Conservation (phyloP, 2,888 invertebrate genomes). For the Sminthurides aquaticus region DNA sequence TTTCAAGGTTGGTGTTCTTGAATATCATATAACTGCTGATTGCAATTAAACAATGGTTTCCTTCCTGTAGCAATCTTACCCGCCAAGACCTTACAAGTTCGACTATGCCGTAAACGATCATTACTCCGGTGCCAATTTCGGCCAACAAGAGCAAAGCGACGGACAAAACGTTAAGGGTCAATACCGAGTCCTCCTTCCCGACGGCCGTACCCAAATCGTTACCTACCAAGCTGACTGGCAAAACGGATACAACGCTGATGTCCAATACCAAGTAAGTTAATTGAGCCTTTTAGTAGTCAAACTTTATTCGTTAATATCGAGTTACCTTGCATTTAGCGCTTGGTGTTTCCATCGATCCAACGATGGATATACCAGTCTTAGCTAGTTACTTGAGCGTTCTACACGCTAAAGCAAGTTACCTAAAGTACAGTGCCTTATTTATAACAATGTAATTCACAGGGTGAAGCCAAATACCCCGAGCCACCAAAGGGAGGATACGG, state of each 20-base stretch:
- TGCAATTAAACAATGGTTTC: too few relatives aligned
- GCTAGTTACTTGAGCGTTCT: too few relatives aligned
- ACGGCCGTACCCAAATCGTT: slow-evolving; percentile 40
- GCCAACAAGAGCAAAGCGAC: slow-evolving; percentile 39
- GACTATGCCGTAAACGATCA: slow-evolving; percentile 41
- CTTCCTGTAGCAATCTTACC: slow-evolving; percentile 24
- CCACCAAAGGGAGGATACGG: slow-evolving; percentile 18
- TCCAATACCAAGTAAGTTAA: slow-evolving; percentile 34
- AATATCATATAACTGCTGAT: too few relatives aligned
- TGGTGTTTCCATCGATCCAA: too few relatives aligned
- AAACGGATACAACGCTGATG: slow-evolving; percentile 42
- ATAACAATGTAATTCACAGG: too few relatives aligned
- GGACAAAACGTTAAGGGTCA: slow-evolving; percentile 33
- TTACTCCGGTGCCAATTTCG: slow-evolving; percentile 41
- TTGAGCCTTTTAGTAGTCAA: not conserved
- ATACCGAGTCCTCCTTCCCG: slow-evolving; percentile 33
- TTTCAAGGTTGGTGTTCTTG: too few relatives aligned
- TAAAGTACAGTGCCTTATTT: too few relatives aligned
- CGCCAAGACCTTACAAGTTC: slow-evolving; percentile 41
- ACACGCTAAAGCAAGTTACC: too few relatives aligned
- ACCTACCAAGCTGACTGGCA: slow-evolving; percentile 42
- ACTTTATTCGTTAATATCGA: not conserved
- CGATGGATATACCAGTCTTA: too few relatives aligned
- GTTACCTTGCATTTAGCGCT: not conserved
- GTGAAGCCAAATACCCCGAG: slow-evolving; percentile 32